Conservation (phyloP, 2,797 vertebrate genomes). For the Taenioides sp. region DNA sequence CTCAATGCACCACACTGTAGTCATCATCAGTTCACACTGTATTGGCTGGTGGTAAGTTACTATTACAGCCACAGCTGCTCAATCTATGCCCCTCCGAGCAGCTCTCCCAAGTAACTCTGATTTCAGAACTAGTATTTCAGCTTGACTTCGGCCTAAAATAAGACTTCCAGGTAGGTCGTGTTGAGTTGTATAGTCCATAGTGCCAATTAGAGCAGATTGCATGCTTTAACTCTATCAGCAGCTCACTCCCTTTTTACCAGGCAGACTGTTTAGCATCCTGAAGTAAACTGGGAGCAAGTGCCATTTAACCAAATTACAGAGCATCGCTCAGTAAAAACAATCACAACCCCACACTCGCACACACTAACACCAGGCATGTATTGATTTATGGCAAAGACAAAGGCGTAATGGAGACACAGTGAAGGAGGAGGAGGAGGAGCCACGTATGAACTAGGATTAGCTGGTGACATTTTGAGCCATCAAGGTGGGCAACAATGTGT, state of each 20-base stretch:
- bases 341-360: conserved; percentile 58
- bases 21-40: too few relatives aligned
- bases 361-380: conserved; percentile 51
- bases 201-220: conserved; percentile 72
- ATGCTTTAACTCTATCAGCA: conserved; percentile 50
- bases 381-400: conserved; percentile 70
- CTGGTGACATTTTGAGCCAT: conserved; percentile 27
- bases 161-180: conserved; percentile 61
- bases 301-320: conserved; percentile 79
- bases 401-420: conserved; percentile 43
- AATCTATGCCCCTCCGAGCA: too few relatives aligned
- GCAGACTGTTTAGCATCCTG: conserved; percentile 71
- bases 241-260: conserved; percentile 61
- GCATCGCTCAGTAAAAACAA: conserved; percentile 69
- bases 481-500: neutral
- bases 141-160: conserved; percentile 28
- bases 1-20: too few relatives aligned
- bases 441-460: conserved; percentile 46
- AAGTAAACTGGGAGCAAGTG: conserved; percentile 62
- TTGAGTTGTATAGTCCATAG: conserved; percentile 55
- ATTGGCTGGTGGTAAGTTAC: too few relatives aligned
- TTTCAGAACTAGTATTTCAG: neutral
- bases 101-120: too few relatives aligned
- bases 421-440: conserved; percentile 47
- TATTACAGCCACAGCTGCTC: too few relatives aligned